Percentiles rank a stretch among this genome's conserved stretches.
phyloP scores from a whole-genome alignment of 1,140 invertebrate genomes.

The Hylaeus anthracinus region DNA sequence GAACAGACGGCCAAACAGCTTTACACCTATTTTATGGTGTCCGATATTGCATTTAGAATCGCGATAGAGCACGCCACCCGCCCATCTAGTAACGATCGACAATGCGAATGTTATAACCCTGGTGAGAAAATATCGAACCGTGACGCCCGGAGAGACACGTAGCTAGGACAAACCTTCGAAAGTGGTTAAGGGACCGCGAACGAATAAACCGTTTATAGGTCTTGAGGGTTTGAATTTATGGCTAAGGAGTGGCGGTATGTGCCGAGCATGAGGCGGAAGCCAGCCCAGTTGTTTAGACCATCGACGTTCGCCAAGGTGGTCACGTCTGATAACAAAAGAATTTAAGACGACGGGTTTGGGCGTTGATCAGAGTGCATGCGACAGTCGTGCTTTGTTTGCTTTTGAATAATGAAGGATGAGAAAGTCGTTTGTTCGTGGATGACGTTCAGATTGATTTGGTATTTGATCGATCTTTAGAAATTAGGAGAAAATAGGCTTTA shows the following conservation, averaged over 20 bases:
- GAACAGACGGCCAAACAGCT: conserved; percentile 68
- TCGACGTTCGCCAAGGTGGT: background rate
- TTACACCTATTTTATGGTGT: conserved; percentile 73
- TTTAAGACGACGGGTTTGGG: no score
- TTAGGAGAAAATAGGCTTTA: no score
- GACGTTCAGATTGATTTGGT: no score
- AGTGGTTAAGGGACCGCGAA: conserved; percentile 47
- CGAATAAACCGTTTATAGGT: conserved; percentile 50
- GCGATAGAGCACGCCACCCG: conserved; percentile 65
- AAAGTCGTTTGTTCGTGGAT: no score
- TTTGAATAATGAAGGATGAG: no score
- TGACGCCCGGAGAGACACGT: background rate
- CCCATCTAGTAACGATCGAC: conserved; percentile 44
- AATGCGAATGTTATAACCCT: conserved; percentile 37
- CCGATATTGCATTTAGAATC: conserved; percentile 71
- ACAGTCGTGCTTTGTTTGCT: no score
- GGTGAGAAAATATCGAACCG: conserved; percentile 48
- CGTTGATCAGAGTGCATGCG: no score
- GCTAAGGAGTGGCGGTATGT: conserved; percentile 8
- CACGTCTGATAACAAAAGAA: background rate
- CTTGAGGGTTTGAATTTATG: conserved; percentile 48
- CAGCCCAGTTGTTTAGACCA: background rate
- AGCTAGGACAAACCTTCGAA: conserved; percentile 37
- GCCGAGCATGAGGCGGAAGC: background rate
- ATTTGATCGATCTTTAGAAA: no score